Evolutionary conservation across 2,797 vertebrate species (phyloP), one percentile per base, ranked within the genome.

Genomic region (Anas flavirostris): DNA sequence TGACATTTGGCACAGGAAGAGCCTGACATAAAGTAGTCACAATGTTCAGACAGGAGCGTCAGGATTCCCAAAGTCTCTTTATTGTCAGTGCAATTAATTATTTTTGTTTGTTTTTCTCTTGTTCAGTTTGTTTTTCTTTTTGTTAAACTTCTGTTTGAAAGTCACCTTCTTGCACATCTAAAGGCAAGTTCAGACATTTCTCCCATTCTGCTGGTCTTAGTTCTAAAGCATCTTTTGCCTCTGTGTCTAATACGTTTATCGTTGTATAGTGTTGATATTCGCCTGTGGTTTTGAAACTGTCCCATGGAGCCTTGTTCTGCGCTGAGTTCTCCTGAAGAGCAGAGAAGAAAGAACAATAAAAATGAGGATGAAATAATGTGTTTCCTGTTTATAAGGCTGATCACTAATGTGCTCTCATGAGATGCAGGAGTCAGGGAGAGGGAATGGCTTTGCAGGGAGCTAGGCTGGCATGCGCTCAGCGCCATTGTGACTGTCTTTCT

Each of bases 231-330:
- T 99, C 99, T 98, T 99, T 99, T 98, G 98, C 98, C 97, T 99
- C 98, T 97, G 99, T 98, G 96, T 99, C 99, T 98, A 99, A 98
- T 98, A 99, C 99, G 94, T 99, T 99, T 99, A 99, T 99, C 92
- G 99, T 99, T 98, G 99, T 99, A 94, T 99, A 99, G 98, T 99
- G 99, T 98, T 98, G 99, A 98, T 99, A 99, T 97, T 99, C 99
- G 95, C 99, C 99, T 95, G 99, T 98, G 97, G 98, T 98, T 98
- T 99, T 99, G 98, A 99, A 99, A 98, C 98, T 99, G 97, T 99
- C 99, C 99, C 99, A 99, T 59, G 99, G 99, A 98, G 98, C 99
- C 98, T 99, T 99, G 98, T 98, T 99, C 86, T 98, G 97, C 97
- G 98, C 98, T 96, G 99, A 98, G 97, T 99, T 99, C 97, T 99